Conservation (phyloP, 1,140 invertebrate genomes). For the Cherax quadricarinatus region DNA sequence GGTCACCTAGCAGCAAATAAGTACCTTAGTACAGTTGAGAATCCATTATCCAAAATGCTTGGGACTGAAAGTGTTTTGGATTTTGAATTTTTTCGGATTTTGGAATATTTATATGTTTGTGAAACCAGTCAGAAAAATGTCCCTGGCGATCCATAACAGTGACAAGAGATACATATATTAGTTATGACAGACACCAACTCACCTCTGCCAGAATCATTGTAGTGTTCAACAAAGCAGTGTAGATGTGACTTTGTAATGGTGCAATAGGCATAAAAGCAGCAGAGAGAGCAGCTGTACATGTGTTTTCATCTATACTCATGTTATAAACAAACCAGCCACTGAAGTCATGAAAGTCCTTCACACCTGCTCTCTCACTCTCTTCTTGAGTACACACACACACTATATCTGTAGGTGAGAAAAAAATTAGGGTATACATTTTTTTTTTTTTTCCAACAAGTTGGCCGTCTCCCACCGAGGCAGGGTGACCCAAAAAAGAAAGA, state of each 20-base stretch:
- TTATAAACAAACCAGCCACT: constrained; percentile 44
- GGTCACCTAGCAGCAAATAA: too few relatives aligned
- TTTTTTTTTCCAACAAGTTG: too few relatives aligned
- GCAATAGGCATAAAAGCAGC: constrained; percentile 37
- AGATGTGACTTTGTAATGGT: constrained; percentile 41
- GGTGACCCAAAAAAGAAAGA: too few relatives aligned
- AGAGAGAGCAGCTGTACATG: not conserved
- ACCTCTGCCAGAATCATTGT: constrained; percentile 46
- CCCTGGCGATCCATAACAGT: too few relatives aligned
- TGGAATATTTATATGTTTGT: too few relatives aligned
- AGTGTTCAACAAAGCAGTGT: constrained; percentile 2
- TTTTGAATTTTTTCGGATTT: too few relatives aligned
- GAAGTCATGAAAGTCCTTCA: not conserved
- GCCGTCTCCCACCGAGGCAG: too few relatives aligned
- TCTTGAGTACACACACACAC: constrained; percentile 37
- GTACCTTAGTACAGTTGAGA: too few relatives aligned
- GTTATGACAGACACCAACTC: not conserved
- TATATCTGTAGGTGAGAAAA: constrained; percentile 6
- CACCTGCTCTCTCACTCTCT: not conserved
- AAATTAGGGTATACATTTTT: not conserved
- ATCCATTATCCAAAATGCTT: too few relatives aligned
- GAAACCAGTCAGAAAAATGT: too few relatives aligned
- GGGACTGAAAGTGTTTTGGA: too few relatives aligned
- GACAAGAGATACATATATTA: too few relatives aligned
- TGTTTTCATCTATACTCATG: constrained; percentile 12